phyloP scores from a whole-genome alignment of 64 coral and sea anemone genomes.

The Montipora cactus region DNA sequence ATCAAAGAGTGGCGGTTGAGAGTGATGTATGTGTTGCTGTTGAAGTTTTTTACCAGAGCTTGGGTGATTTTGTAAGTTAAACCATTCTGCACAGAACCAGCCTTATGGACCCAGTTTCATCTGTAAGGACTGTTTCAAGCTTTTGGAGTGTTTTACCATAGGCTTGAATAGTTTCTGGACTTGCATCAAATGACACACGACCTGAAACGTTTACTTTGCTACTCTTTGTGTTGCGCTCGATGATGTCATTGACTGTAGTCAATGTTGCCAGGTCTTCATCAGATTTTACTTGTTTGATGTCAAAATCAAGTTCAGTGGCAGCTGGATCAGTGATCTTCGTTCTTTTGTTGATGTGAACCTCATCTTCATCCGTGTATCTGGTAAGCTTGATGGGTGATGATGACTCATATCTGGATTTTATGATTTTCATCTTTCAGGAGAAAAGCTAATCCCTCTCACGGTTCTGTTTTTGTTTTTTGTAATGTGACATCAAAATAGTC shows the following conservation, averaged over 20 bases:
- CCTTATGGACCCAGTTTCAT: conserved; percentile 50
- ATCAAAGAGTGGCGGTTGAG: conserved; percentile 19
- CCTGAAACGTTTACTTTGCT: conserved; percentile 21
- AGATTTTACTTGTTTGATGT: conserved; percentile 34
- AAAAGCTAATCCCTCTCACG: conserved; percentile 34
- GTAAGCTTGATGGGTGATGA: conserved; percentile 56
- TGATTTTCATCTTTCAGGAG: conserved; percentile 30
- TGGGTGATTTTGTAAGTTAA: not conserved
- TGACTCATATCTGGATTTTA: conserved; percentile 54
- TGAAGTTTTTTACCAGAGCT: conserved; percentile 22
- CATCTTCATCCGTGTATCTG: conserved; percentile 48
- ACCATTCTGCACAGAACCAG: conserved; percentile 59
- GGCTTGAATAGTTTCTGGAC: conserved; percentile 27
- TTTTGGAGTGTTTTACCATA: conserved; percentile 57
- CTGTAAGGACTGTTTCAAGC: conserved; percentile 38
- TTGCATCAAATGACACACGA: conserved; percentile 14
- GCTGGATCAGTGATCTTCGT: conserved; percentile 36
- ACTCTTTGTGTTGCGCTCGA: conserved; percentile 14
- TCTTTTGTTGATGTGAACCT: conserved; percentile 55
- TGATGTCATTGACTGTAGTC: conserved; percentile 28
- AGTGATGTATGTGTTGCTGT: conserved; percentile 28
- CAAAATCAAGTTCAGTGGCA: conserved; percentile 20
- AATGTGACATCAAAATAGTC: conserved; percentile 64
- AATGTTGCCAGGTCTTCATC: conserved; percentile 1
- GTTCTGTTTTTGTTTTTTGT: conserved; percentile 43